Base-by-base conservation (phyloP, 2,113 vertebrate species). In the Nesoenas mayeri region DNA sequence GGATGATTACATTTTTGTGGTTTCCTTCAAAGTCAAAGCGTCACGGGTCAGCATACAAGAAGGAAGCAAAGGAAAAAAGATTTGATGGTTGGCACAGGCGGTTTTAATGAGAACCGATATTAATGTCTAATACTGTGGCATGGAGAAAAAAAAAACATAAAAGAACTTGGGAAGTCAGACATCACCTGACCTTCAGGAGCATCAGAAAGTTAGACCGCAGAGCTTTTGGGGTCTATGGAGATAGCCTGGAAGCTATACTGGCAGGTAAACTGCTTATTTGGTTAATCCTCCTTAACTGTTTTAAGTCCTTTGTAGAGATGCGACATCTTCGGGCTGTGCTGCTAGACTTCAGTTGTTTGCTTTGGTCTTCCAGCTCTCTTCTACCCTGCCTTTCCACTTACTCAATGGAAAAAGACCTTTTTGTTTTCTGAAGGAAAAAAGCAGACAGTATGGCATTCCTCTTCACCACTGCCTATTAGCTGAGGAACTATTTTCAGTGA, bases 1-100 rank as follows among this genome's bases (percentile, higher is more conserved):
- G 74, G 85, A 62, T 87, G 97, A 98, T 97, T 96, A 95, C 98
- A 98, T 98, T 98, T 98, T 98, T 99, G 98, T 95, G 98, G 98
- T 98, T 98, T 98, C 96, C 97, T 98, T 98, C 98, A 98, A 98
- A 99, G 97, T 97, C 93, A 97, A 97, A 98, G 96, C 65, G 73
- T 98, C 86, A 89, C 8, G 58, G 86, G 80, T 96, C 87, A 97
- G 94, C 91, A 95, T 95, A 88, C 61, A 89, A 95, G 91, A 95
- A 89, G 42, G 79, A 88, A 95, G 74, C 66, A 75, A 94, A 92
- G 69, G 87, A 87, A 93, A 94, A 95, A 94, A 93, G 71, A 64
- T 72, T 79, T 86, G 71, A 94, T 96, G 92, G 94, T 75, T 96
- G 71, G 92, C 56, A 72, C 64, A 95, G 79, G 79, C 24, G 6